These are phyloP conservation scores for Tromatobia lineatoria DNA, from an alignment of 2,888 invertebrate genomes.

Conservation along the genomic window DNA sequence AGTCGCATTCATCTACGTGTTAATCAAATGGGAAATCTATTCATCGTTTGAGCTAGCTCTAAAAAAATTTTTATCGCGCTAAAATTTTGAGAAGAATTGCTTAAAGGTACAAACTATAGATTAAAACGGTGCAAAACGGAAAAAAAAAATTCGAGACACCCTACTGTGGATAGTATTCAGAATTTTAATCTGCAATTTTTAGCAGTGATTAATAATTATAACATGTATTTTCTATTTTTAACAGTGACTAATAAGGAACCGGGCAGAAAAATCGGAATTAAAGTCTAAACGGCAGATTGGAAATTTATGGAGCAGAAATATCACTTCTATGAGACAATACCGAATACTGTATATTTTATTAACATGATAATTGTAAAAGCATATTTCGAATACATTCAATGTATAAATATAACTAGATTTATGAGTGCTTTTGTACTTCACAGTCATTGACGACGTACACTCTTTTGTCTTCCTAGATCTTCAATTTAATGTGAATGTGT, in stretches of 20 bases:
- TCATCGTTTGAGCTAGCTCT: too few relatives aligned
- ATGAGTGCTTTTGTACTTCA: slow-evolving; percentile 83
- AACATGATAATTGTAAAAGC: slow-evolving; percentile 80
- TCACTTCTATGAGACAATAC: slow-evolving; percentile 63
- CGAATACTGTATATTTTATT: slow-evolving; percentile 73
- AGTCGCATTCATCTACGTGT: too few relatives aligned
- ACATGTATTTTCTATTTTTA: slow-evolving; percentile 11
- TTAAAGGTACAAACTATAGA: too few relatives aligned
- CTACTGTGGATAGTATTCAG: too few relatives aligned
- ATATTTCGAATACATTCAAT: slow-evolving; percentile 80
- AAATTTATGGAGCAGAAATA: background rate
- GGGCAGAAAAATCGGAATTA: slow-evolving; percentile 26
- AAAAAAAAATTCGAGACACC: too few relatives aligned
- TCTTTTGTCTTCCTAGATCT: slow-evolving; percentile 70
- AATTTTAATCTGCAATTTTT: too few relatives aligned
- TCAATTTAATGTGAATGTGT: slow-evolving; percentile 46
- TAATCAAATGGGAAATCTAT: too few relatives aligned
- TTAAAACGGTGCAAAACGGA: too few relatives aligned
- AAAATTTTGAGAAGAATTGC: too few relatives aligned
- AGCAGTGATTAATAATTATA: too few relatives aligned
- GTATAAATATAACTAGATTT: slow-evolving; percentile 83
- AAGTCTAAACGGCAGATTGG: background rate
- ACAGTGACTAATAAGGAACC: slow-evolving; percentile 47
- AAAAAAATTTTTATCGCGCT: too few relatives aligned
- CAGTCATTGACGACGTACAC: slow-evolving; percentile 82